Evolutionary conservation across 2,797 vertebrate genomes (phyloP), one percentile per base, ranked within the genome.

Genomic region (Pangasius mekongensis): DNA sequence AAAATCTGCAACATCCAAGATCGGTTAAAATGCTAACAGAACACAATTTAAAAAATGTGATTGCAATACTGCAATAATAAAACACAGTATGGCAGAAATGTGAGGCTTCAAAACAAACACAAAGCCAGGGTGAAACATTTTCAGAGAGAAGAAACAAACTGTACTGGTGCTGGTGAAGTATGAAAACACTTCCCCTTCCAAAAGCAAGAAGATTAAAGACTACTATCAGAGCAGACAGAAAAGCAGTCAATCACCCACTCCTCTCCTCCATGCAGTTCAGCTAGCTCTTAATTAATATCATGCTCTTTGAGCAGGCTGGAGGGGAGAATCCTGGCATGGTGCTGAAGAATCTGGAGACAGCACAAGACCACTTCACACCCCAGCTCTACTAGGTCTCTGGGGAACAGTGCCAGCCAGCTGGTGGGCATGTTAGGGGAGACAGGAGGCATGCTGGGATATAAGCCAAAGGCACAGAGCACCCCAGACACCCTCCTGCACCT

Each of bases 361-460:
- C 69, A 22, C 52, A 62, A 16, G 18, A 1, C 60, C 66, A 74
- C 76, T 89, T 85, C 47, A 87, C 81, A 82, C 80, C 52, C 10
- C 27, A 49, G 83, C 18, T 52, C 64, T 9, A 30, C 84, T 56
- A 66, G 49, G 10, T 58, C 83, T 86, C 71, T 60, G n/a, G 47
- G 73, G 76, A 67, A 86, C 60, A 47, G 82, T 49, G 87, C 83
- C 87, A 90, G 30, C 80, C 78, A 47, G 83, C 71, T 87, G 84
- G 43, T n/a, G 54, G 36, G 73, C 67, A 89, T 86, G n/a, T 82
- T 83, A 86, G 54, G 4, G 67, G 64, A 52, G 24, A 54, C 16
- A 83, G 18, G 71, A 83, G 24, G 64, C 69, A 85, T 62, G 87
- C 60, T 89, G 86, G 84, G 58, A 87, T 30, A 69, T 33, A 5